Base-by-base conservation (phyloP, 2,888 invertebrate species). In the Netelia melanura region DNA sequence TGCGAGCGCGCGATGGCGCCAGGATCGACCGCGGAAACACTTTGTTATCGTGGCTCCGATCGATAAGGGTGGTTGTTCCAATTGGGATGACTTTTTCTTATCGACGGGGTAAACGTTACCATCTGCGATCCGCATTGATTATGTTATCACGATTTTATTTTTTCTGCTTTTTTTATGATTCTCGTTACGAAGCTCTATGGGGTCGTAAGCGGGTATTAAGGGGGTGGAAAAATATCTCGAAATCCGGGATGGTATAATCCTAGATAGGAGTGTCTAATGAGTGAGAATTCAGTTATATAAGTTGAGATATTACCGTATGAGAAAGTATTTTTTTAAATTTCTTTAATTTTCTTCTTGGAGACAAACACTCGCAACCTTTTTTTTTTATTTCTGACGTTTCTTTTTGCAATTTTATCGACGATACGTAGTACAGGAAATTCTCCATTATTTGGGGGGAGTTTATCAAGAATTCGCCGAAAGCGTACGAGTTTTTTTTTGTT, bases 81-180 rank as follows among this genome's bases (percentile, higher is more conserved):
- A 25, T 62, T 43, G 71, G 8, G 10, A 21, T 38, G 54, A 10
- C 52, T 48, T 70, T 70, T 74, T 43, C 70, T 74, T 78, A 81
- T 84, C 84, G 84, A 64, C 84, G 10, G 78, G 48, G 23, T 5
- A n/a, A 17, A 14, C 11, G 44, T 68, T 48, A 78, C 70, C 78
- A 8, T 21, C 11, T 25, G 68, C 9, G 38, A 68, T 14, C n/a
- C 38, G 54, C 56, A 61, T 52, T 38, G 76, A 68, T 54, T 71
- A 44, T 65, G 11, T 17, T 44, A 17, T 25, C 9, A 56, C 11
- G 17, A 25, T 25, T 25, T n/a, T 68, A 11, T 78, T 44, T 1
- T 14, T n/a, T 23, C 17, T 10, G 17, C 38, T 11, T 43, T 56
- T 43, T 17, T 9, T 11, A 25, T 6, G 17, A 56, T 17, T 25